A percentile compares a stretch with the other conserved stretches of the same genome.
Conservation (phyloP, 2,888 invertebrate species). For the Tinea pellionella region DNA sequence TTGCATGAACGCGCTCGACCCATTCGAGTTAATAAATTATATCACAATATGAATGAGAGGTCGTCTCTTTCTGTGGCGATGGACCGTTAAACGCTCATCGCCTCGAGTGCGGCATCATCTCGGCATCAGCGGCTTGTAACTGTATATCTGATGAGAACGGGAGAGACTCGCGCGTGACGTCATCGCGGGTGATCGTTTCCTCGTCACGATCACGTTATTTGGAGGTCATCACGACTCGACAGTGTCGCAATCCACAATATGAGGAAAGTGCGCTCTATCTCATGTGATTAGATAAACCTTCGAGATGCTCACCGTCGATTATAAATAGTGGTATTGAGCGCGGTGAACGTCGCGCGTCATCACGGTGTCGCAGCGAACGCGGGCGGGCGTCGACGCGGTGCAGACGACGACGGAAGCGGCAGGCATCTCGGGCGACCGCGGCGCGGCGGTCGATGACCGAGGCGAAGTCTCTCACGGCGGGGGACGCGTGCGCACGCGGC, state of each 20-base stretch:
- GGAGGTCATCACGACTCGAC: no score
- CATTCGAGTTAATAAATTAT: no score
- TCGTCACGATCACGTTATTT: neutral
- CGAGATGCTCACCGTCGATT: neutral
- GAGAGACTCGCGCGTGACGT: no score
- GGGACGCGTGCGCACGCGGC: neutral
- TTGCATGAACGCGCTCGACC: no score
- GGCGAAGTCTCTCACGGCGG: neutral
- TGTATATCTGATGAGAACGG: neutral
- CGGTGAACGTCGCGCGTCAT: neutral
- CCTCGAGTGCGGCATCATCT: neutral
- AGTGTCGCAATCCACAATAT: no score
- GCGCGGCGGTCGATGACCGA: slow-evolving; percentile 1
- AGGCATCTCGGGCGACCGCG: neutral
- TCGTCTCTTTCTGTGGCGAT: no score
- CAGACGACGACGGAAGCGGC: neutral
- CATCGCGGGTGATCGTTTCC: neutral
- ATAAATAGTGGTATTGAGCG: neutral
- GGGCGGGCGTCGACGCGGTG: neutral
- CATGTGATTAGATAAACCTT: neutral
- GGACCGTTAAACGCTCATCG: no score
- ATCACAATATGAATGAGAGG: no score
- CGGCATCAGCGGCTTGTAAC: neutral
- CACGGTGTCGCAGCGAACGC: neutral
- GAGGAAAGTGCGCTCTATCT: neutral